Evolutionary conservation across 2,888 invertebrate genomes (phyloP).

Genomic region (Boloria euphrosyne): DNA sequence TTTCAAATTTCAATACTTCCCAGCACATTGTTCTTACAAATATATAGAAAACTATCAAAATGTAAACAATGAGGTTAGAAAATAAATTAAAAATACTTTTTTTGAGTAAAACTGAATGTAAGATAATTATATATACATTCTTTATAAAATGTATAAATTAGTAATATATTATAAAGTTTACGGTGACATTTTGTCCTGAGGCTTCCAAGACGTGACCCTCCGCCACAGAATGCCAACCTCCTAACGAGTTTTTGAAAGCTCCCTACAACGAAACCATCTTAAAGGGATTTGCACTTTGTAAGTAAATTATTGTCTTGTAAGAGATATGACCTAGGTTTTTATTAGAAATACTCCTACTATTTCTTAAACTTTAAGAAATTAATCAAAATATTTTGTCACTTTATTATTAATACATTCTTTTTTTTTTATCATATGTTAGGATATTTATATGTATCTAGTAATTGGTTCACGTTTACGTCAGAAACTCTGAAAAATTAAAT

Average conservation of each 20-base stretch:
- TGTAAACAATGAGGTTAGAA: too few relatives aligned
- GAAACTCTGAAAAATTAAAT: too few relatives aligned
- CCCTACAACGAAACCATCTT: slow-evolving; percentile 70
- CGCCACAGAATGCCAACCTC: slow-evolving; percentile 71
- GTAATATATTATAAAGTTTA: slow-evolving; percentile 43
- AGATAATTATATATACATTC: slow-evolving; percentile 22
- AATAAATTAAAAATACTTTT: too few relatives aligned
- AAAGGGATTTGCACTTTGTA: slow-evolving; percentile 78
- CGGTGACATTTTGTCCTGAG: slow-evolving; percentile 66
- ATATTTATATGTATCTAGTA: too few relatives aligned
- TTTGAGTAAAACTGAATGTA: slow-evolving; percentile 4
- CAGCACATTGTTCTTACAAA: too few relatives aligned
- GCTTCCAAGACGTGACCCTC: slow-evolving; percentile 71
- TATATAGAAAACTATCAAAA: too few relatives aligned
- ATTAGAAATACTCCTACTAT: not conserved
- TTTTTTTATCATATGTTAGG: too few relatives aligned
- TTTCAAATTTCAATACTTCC: too few relatives aligned
- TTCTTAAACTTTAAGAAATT: not conserved
- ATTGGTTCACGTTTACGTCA: too few relatives aligned
- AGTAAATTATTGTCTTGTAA: slow-evolving; percentile 60
- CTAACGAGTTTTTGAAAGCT: slow-evolving; percentile 80
- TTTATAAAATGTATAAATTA: slow-evolving; percentile 34
- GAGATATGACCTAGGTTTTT: slow-evolving; percentile 29
- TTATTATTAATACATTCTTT: too few relatives aligned
- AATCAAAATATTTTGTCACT: too few relatives aligned